Evolutionary conservation across 64 coral and sea anemone genomes (phyloP), one percentile per base, ranked within the genome.

Genomic region (Anthopleura sola): DNA sequence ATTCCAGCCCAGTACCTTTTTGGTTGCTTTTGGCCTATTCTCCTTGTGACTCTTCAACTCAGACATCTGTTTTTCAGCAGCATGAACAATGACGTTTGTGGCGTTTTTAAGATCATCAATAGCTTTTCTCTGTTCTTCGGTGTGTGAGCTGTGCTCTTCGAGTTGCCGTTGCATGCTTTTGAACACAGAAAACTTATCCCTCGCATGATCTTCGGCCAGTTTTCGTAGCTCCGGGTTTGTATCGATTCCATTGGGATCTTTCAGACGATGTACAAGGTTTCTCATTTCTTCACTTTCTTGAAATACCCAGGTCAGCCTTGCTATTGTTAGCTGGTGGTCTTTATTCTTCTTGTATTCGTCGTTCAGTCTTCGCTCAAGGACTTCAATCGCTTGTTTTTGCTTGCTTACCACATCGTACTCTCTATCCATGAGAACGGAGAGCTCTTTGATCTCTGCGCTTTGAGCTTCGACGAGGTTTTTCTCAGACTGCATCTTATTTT

Each of bases 341-440:
- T 92, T 68, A 21, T 83, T 92, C 75, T 92, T 92, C 53, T 87
- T 81, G 32, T 87, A 87, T 55, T 87, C 57, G 29, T 66, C 37
- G 29, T 87, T 92, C 8, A 92, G 79, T 76, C 60, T 49, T 76
- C 47, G 86, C 69, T 92, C 90, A 12, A 92, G 62, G 19, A 78
- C 78, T 23, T 75, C 77, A 50, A 92, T 92, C 7, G 85, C 85
- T 23, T 87, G 47, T 37, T 78, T 87, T 68, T 92, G 90, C 71
- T 92, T 87, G 20, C 15, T 78, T 34, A 92, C 80, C 1, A 92
- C 90, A 37, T 83, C 62, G 33, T 92, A 78, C 34, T 92, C 90
- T 83, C 86, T 78, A 5, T 92, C 85, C 48, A 92, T 60, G 23
- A 92, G 84, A 74, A 28, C 50, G 17, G 68, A 82, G 4, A 92